A percentile compares a stretch with the other conserved stretches of the same genome.
Conservation (phyloP, 92 coral and sea anemone genomes). For the Parazoanthus darwini region DNA sequence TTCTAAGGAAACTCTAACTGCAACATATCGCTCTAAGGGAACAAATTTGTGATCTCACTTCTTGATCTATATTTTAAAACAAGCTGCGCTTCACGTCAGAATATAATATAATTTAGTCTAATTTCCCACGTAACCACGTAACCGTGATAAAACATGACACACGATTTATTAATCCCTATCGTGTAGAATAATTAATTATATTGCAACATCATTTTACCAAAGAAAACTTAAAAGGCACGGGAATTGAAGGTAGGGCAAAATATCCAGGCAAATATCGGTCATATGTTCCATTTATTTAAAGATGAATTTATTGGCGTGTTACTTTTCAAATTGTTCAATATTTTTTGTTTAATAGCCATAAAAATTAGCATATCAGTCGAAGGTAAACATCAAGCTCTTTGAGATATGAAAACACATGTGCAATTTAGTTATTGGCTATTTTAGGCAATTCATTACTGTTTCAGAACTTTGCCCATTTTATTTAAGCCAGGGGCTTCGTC, state of each 20-base stretch:
- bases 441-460: constrained; percentile 6
- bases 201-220: not conserved
- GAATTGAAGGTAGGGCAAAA: not conserved
- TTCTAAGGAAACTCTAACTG: not conserved
- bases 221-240: not conserved
- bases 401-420: not conserved
- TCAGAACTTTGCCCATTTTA: not conserved
- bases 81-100: not conserved
- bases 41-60: not conserved
- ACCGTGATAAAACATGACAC: no score
- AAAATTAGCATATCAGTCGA: constrained; percentile 7
- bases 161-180: not conserved
- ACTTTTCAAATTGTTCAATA: not conserved
- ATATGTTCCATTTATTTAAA: not conserved
- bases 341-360: not conserved
- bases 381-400: not conserved
- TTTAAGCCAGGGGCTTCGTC: not conserved
- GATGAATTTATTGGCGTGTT: not conserved
- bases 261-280: not conserved
- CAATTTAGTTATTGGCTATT: not conserved
- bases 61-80: not conserved
- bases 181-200: not conserved
- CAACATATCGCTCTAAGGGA: not conserved
- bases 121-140: no score
- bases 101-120: no score